phyloP scores from a whole-genome alignment of 1,140 invertebrate genomes.

The Nomia melanderi region DNA sequence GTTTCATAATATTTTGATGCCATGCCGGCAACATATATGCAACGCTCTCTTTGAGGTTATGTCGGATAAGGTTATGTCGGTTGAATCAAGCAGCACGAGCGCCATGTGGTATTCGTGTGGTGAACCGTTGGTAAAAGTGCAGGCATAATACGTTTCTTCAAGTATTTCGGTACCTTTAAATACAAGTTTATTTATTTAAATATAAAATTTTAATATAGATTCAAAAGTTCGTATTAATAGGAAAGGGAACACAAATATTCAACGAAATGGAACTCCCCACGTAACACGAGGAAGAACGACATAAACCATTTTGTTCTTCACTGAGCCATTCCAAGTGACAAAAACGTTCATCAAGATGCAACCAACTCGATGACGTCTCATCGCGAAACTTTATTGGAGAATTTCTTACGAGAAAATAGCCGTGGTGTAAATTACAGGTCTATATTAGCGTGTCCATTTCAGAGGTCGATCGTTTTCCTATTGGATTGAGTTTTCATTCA shows the following conservation, averaged over 20 bases:
- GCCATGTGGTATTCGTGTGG: not conserved
- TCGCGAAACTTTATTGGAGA: not conserved
- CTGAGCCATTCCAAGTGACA: not conserved
- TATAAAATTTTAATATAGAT: too few relatives aligned
- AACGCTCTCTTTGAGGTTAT: constrained; percentile 22
- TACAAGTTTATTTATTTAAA: too few relatives aligned
- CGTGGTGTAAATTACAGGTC: constrained; percentile 18
- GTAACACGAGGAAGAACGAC: not conserved
- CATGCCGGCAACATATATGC: constrained; percentile 7
- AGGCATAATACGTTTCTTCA: not conserved
- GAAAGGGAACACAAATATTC: not conserved
- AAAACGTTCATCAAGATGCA: not conserved
- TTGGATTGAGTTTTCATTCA: constrained; percentile 39
- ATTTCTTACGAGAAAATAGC: constrained; percentile 26
- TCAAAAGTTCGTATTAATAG: too few relatives aligned
- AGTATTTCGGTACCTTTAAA: too few relatives aligned
- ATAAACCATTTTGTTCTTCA: not conserved
- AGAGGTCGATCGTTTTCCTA: constrained; percentile 18
- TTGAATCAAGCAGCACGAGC: constrained; percentile 12
- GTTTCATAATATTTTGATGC: not conserved
- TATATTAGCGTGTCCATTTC: constrained; percentile 30
- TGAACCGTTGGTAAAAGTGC: constrained; percentile 4
- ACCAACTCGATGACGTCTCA: not conserved
- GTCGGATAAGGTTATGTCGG: constrained; percentile 31
- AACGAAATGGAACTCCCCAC: too few relatives aligned